Evolutionary conservation across 2,113 vertebrate genomes (phyloP), one percentile per base, ranked within the genome.

Genomic region (Forbesichthys agassizii): DNA sequence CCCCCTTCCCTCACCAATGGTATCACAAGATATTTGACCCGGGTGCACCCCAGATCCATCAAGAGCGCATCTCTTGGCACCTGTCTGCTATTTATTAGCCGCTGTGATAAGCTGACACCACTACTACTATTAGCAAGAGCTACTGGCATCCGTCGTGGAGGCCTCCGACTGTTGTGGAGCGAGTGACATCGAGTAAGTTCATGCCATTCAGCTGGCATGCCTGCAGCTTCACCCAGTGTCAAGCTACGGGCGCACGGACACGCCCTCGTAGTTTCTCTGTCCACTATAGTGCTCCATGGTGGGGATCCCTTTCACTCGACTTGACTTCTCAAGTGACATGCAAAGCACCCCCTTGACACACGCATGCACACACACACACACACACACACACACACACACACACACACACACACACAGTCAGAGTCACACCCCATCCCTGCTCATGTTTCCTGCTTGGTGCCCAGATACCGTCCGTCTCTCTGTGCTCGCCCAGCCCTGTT

Each of bases 131-230:
- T 71, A 76, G 73, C 27, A 71, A 51, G 12, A 42, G 10, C 62
- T 56, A 61, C 58, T 77, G 84, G 73, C 81, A 82, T 85, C 83
- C 77, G 77, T 84, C 74, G 79, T 56, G 66, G 61, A 46, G 71
- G 82, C 83, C 81, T 85, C 83, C 49, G 77, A 61, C 69, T 16
- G 71, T 83, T 68, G 47, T 27, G 27, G 27, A 27, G 27, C 27
- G 33, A 42, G 36, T 42, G 36, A 7, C 36, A 42, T 3, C 7
- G 36, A 42, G 60, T 5, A 2, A 1, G 2, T 27, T 27, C 5
- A 27, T 69, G 68, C 77, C 68, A 55, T 80, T 58, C 16, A 10
- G 36, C 69, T 75, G 74, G 80, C 80, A 33, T 59, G 71, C 67
- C 71, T 69, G 61, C 69, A 77, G 65, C 80, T 78, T 80, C 82